phyloP scores from a whole-genome alignment of 2,113 vertebrate genomes.

The Lathamus discolor region DNA sequence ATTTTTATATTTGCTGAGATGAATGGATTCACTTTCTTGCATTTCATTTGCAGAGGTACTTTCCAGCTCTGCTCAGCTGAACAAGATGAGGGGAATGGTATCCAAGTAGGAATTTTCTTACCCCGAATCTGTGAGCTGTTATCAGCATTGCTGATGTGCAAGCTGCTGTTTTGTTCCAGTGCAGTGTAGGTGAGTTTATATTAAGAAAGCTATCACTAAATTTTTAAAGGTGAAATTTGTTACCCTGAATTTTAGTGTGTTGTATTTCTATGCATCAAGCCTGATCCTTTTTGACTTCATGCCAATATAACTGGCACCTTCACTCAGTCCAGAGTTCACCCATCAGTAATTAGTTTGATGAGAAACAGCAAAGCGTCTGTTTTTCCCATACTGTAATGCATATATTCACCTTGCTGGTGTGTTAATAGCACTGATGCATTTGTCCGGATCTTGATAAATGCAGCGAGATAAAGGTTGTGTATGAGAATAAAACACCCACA shows the following conservation, averaged over 20 bases:
- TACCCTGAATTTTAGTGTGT: not conserved
- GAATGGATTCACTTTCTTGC: slow-evolving; percentile 15
- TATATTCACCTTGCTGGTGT: not conserved
- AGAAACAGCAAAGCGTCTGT: not conserved
- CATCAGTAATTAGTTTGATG: not conserved
- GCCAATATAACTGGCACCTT: not conserved
- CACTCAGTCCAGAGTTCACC: not conserved
- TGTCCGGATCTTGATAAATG: not conserved
- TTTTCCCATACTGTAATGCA: not conserved
- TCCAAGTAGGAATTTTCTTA: not conserved
- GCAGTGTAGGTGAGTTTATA: not conserved
- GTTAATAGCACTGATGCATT: not conserved
- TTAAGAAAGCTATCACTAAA: not conserved
- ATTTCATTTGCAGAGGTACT: slow-evolving; percentile 14
- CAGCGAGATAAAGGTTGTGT: not conserved
- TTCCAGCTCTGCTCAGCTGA: slow-evolving; percentile 31
- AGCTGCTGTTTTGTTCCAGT: not conserved
- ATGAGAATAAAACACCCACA: not conserved
- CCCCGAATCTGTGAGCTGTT: not conserved
- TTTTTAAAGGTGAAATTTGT: not conserved
- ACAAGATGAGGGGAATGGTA: not conserved
- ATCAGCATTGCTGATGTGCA: not conserved
- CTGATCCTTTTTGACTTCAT: not conserved
- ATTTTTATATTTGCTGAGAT: slow-evolving; percentile 42
- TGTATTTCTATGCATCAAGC: not conserved